Conservation (phyloP, 2,797 vertebrate species). For the Manis javanica region DNA sequence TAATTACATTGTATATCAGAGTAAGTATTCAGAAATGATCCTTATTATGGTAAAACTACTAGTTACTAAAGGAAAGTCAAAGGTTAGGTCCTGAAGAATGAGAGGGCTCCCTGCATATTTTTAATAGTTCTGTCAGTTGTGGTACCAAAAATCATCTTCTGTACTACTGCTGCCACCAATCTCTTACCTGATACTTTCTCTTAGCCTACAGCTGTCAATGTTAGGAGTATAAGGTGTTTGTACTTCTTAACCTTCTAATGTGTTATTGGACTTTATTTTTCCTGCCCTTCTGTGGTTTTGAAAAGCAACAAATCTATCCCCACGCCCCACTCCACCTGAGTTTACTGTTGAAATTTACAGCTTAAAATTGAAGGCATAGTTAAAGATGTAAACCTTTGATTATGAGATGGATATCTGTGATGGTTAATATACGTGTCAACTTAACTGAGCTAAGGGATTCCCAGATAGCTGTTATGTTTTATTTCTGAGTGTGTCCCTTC, state of each 20-base stretch:
- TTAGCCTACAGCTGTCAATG: not conserved
- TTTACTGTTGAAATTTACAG: not conserved
- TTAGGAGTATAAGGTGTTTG: not conserved
- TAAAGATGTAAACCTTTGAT: not conserved
- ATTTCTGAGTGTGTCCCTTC: not conserved
- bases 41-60: not conserved
- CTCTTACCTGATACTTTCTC: not conserved
- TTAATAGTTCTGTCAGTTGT: constrained; percentile 5
- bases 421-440: not conserved
- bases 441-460: not conserved
- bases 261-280: not conserved
- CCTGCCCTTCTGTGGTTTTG: not conserved
- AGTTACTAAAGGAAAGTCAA: not conserved
- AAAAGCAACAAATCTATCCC: not conserved
- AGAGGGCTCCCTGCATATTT: not conserved
- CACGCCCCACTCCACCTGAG: not conserved
- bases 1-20: not conserved
- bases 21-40: not conserved
- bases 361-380: constrained; percentile 39
- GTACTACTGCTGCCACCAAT: not conserved
- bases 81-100: not conserved
- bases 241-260: constrained; percentile 19
- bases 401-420: not conserved
- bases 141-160: not conserved
- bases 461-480: not conserved